Evolutionary conservation across 2,797 vertebrate species (phyloP), one percentile per base, ranked within the genome.

Genomic region (Melanotaenia pygmaea): DNA sequence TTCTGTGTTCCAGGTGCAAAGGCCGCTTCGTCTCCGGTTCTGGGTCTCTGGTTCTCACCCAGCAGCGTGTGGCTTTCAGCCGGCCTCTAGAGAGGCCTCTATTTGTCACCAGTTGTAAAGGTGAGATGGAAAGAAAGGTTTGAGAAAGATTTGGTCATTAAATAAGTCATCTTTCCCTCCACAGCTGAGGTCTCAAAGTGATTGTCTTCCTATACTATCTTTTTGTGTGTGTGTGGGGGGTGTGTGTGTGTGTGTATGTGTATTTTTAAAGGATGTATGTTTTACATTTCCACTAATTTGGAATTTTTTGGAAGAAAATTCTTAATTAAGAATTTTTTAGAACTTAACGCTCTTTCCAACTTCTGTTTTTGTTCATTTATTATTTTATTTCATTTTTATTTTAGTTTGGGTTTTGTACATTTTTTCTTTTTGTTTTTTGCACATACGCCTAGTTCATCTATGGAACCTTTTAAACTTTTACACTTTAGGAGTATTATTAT

Each of bases 91-190:
- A 99, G 89, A 98, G 94, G 91, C 90, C 92, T 30, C 90, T 95
- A 30, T 99, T 99, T 82, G 90, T 97, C 76, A 78, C 93, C 80
- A 95, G 90, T 54, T 99, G 97, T 82, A 97, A 97, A 98, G 97
- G 98, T 99, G 91, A 94, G 86, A 71, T 0, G 67, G 72, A 86
- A 77, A 88, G 43, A 74, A 83, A 64, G 67, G 85, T 77, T 83
- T 61, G 64, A 88, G 87, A 91, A 81, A 74, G 30, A 64, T 79
- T 84, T 64, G 74, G 76, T 32, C 34, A 59, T 90, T 90, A 87
- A 70, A 81, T 85, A 86, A 91, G 80, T 80, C 38, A 79, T 70
- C 38, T 79, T 70, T 82, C 66, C 59, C 45, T 86, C 82, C 80
- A 82, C 70, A 65, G 74, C 71, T 65, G 64, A 65, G 37, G 70